Evolutionary conservation across 2,113 vertebrate genomes (phyloP), one percentile per base, ranked within the genome.

Genomic region (Pygoscelis adeliae): DNA sequence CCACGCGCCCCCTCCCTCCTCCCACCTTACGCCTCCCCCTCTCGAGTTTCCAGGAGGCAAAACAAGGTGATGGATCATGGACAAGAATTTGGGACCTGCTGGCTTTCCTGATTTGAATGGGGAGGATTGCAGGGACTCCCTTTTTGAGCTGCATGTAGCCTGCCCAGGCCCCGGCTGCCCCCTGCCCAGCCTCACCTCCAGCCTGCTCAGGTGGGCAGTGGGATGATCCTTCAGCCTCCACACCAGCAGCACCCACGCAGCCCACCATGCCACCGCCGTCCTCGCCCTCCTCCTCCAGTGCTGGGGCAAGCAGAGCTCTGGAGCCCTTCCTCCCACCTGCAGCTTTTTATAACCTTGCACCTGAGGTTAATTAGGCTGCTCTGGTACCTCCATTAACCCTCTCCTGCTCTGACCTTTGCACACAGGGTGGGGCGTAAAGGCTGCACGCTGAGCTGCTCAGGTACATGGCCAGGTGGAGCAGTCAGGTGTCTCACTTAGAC

Each of bases 41-140:
- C 40, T 59, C 3, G 1, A 19, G 70, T 47, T 90, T 50, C 74
- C 86, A 73, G 76, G 44, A 88, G 53, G 89, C 34, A 81, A 86
- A 94, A 87, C 76, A 73, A 83, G 58, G 62, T 16, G 53, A 83
- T 63, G 56, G 95, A 87, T 42, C 32, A 1, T 0, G 10, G 47
- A 44, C 8, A 15, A 9, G 69, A 70, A 16, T 14, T 8, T 53
- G 49, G 63, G 19, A 16, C 55, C 52, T 76, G 26, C 61, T 44
- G 83, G 13, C 9, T 73, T 56, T 30, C 16, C 56, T 0, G 0
- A 0, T 22, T 6, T 30, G 25, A 32, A 13, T 1, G 13, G 77
- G 18, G 36, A 76, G 15, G 19, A 40, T 9, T 29, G 34, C 55
- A 78, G 14, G 50, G 25, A 6, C 34, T 7, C 46, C 30, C 25